Conservation (phyloP, 2,888 invertebrate genomes). For the Leucoma salicis region DNA sequence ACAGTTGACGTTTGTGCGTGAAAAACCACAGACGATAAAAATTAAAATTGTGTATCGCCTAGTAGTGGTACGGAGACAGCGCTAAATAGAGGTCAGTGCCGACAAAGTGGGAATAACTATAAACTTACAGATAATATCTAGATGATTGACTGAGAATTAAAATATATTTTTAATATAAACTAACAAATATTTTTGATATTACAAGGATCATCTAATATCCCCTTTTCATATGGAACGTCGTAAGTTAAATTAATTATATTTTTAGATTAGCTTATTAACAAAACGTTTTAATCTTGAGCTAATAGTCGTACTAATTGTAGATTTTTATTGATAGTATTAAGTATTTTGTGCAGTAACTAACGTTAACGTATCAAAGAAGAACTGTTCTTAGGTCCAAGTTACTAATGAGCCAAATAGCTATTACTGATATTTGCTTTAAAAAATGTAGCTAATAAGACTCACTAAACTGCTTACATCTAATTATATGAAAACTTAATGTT, state of each 20-base stretch:
- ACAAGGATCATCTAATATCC: not conserved
- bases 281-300: too few species aligned
- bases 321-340: not conserved
- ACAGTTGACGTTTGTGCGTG: slow-evolving; percentile 70
- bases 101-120: slow-evolving; percentile 51
- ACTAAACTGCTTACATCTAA: too few species aligned
- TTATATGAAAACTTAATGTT: too few species aligned
- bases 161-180: not conserved
- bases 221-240: not conserved
- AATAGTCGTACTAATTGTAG: not conserved
- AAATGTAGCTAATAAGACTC: too few species aligned
- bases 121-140: not conserved
- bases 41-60: not conserved
- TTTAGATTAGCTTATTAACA: not conserved
- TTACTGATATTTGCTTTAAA: too few species aligned
- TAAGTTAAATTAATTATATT: not conserved
- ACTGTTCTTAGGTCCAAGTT: too few species aligned
- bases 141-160: not conserved
- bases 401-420: too few species aligned
- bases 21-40: slow-evolving; percentile 8
- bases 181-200: not conserved
- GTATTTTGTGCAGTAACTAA: not conserved
- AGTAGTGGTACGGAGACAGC: slow-evolving; percentile 60
- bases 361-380: too few species aligned
- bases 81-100: slow-evolving; percentile 75